Evolutionary conservation across 2,797 vertebrate species (phyloP).

Genomic region (Lagorchestes hirsutus): DNA sequence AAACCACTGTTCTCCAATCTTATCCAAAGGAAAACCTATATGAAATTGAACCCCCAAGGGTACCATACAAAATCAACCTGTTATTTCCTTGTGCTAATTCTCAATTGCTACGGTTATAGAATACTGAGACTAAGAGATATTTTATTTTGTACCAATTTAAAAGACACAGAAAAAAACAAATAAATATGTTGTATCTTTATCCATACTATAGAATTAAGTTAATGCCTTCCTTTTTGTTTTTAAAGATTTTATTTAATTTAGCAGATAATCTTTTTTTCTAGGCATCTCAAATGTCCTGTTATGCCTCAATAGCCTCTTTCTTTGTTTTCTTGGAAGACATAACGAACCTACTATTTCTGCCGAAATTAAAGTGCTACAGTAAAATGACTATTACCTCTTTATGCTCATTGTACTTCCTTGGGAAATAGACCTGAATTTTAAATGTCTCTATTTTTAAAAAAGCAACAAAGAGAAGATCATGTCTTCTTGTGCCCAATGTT

Average conservation of each 20-base stretch:
- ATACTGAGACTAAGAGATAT: constrained; percentile 3
- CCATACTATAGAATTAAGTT: constrained; percentile 37
- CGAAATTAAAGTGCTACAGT: constrained; percentile 52
- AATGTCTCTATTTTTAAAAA: neutral
- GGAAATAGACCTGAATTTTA: constrained; percentile 59
- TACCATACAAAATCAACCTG: constrained; percentile 21
- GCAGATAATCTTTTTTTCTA: neutral
- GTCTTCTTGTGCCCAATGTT: constrained; percentile 59
- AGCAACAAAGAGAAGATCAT: constrained; percentile 55
- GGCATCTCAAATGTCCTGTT: constrained; percentile 2
- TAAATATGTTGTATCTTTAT: neutral
- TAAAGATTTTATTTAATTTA: constrained; percentile 43
- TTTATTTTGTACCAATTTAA: constrained; percentile 42
- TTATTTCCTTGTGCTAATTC: constrained; percentile 48
- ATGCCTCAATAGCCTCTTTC: constrained; percentile 50
- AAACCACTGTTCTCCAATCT: neutral
- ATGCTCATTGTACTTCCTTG: constrained; percentile 51
- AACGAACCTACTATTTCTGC: constrained; percentile 43
- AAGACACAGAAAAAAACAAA: constrained; percentile 16
- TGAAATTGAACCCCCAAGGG: constrained; percentile 3
- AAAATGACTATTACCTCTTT: constrained; percentile 50
- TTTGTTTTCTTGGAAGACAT: constrained; percentile 16
- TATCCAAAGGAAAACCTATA: neutral
- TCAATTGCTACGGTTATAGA: neutral
- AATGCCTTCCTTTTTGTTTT: constrained; percentile 23